Percentiles rank a stretch among this genome's conserved stretches.
phyloP scores from a whole-genome alignment of 2,797 vertebrate genomes.

The Enteromius unitaeniatus region DNA sequence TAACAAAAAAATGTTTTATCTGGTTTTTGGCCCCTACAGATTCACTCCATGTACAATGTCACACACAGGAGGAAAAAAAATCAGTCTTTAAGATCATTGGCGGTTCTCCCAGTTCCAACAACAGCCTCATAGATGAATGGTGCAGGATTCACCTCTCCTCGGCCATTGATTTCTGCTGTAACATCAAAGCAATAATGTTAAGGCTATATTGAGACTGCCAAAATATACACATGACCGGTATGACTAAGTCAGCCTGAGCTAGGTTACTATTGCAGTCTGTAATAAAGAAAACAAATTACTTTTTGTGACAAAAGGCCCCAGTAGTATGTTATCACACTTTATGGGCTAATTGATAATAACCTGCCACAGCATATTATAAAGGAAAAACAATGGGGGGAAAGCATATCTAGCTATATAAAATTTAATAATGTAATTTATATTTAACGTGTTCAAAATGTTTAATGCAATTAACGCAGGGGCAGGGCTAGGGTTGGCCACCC shows the following conservation, averaged over 20 bases:
- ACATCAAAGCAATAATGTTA: background rate
- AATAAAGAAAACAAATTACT: background rate
- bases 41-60: background rate
- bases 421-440: background rate
- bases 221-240: background rate
- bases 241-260: background rate
- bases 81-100: background rate
- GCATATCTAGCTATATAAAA: background rate
- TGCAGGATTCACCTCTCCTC: background rate
- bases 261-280: background rate
- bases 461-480: too few species aligned
- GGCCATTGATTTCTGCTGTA: background rate
- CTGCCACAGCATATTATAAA: background rate
- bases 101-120: background rate
- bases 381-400: too few species aligned
- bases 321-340: background rate
- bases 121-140: background rate
- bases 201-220: background rate
- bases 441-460: too few species aligned
- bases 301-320: background rate
- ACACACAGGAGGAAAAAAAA: background rate
- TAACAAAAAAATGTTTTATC: constrained; percentile 31
- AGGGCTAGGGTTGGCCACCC: too few species aligned
- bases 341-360: background rate
- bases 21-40: background rate